Evolutionary conservation across 2,797 vertebrate species (phyloP), one percentile per base, ranked within the genome.

Genomic region (Pseudochaenichthys georgianus): DNA sequence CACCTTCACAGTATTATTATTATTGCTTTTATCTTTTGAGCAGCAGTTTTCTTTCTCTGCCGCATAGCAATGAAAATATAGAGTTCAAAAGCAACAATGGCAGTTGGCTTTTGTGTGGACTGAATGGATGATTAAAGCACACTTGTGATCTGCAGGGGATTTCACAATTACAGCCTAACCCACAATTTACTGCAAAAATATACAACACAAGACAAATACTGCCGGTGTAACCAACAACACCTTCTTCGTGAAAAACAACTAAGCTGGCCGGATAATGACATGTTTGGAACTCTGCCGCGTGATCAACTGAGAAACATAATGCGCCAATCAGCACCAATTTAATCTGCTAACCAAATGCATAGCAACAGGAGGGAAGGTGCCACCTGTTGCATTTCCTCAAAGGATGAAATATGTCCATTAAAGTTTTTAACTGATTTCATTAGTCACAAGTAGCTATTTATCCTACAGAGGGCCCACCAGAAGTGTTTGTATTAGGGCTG

Each of bases 401-500:
- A 15, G 5, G 21, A 45, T 38, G 1, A 16, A n/a, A 34, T 13
- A 1, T 47, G 21, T 38, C 8, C 34, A 38, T 9, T 7, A 2
- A 38, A 38, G 6, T 1, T 38, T 38, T 38, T 9, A 28, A 28
- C 28, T 28, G 28, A 28, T 28, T 28, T 28, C 28, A 28, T 28
- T 28, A 28, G 28, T 28, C 28, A 28, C 28, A 38, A 9, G 34
- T 10, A 58, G 34, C 34, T 19, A 45, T 13, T 4, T 23, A 19
- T 1, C 16, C 13, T 31, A n/a, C 17, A 11, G 13, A 15, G 23
- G 4, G 52, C 45, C 57, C 64, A n/a, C 15, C 9, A 55, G 15
- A 28, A 46, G 50, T 38, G n/a, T 58, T 64, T 61, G 43, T 41
- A 57, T 46, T n/a, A n/a, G n/a, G n/a, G n/a, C n/a, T n/a, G n/a